Evolutionary conservation across 2,797 vertebrate species (phyloP), one percentile per base, ranked within the genome.

Genomic region (Euphonia xanthogaster): DNA sequence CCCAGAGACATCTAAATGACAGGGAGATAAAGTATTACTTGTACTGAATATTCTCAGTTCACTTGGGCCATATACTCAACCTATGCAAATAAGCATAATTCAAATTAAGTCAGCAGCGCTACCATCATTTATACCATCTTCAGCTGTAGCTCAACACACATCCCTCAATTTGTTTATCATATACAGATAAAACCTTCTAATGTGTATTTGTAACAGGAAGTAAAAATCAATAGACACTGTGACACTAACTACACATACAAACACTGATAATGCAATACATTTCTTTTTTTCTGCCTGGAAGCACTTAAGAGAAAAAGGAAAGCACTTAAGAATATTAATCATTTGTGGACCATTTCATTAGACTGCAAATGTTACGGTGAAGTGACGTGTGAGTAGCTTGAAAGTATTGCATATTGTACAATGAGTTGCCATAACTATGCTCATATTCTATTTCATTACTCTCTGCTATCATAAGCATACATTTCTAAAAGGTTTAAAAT

Each of bases 261-360:
- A 95, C 81, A 96, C 39, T 83, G 91, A 91, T 90, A 94, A 91
- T 83, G 93, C 47, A 65, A 85, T 75, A 77, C 68, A 80, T 88
- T 88, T 86, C 60, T 58, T 90, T 92, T 88, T 82, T 88, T 88
- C 92, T 96, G 86, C 78, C 72, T 97, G 84, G 88, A 92, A 95
- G 91, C 92, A 86, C 94, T 97, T 94, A 96, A 97, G 86, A 93
- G 88, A 83, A 95, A 94, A 94, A 85, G 48, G n/a, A 92, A 93
- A 92, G 92, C 95, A 94, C 94, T 97, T 96, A 97, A 94, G 86
- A 96, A 92, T 96, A 97, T 96, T 97, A 95, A 97, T 97, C 92
- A 95, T 94, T 93, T 92, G 71, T 94, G 90, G 78, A 66, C 73
- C 94, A 95, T 96, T 96, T 96, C 93, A 94, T 97, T 94, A 95